phyloP scores from a whole-genome alignment of 2,888 invertebrate genomes.

The Meloe dianella region DNA sequence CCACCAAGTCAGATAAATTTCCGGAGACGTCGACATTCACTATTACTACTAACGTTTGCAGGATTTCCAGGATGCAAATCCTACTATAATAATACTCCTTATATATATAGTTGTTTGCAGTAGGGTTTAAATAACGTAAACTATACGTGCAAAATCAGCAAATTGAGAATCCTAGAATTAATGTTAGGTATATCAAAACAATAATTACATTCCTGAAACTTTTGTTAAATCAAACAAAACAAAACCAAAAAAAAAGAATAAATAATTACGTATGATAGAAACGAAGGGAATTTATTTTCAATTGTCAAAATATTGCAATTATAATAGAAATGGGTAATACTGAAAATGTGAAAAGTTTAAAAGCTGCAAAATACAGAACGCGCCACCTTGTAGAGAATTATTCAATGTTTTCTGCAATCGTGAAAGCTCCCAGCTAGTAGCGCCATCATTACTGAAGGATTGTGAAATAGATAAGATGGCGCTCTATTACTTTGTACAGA shows the following conservation, averaged over 20 bases:
- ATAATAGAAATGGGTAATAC: not conserved
- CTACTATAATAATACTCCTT: slow-evolving; percentile 2
- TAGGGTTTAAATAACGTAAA: slow-evolving; percentile 6
- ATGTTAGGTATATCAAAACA: not conserved
- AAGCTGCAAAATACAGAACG: not conserved
- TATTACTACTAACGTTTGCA: slow-evolving; percentile 8
- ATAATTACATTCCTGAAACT: not conserved
- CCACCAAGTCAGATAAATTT: slow-evolving; percentile 1
- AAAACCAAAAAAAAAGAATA: no score
- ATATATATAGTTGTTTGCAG: slow-evolving; percentile 7
- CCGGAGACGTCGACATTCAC: slow-evolving; percentile 1
- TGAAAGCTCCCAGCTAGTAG: not conserved
- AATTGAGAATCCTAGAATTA: not conserved
- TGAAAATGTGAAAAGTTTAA: not conserved
- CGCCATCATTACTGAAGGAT: not conserved
- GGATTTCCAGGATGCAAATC: slow-evolving; percentile 8
- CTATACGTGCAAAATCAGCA: slow-evolving; percentile 6
- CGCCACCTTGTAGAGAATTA: not conserved
- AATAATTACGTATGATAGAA: no score
- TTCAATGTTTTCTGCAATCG: not conserved
- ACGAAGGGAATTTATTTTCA: no score
- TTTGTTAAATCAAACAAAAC: not conserved
- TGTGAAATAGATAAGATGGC: not conserved
- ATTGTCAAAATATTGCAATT: no score
- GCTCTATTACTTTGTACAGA: no score